phyloP scores from a whole-genome alignment of 2,113 vertebrate species.

The Brachionichthys hirsutus region DNA sequence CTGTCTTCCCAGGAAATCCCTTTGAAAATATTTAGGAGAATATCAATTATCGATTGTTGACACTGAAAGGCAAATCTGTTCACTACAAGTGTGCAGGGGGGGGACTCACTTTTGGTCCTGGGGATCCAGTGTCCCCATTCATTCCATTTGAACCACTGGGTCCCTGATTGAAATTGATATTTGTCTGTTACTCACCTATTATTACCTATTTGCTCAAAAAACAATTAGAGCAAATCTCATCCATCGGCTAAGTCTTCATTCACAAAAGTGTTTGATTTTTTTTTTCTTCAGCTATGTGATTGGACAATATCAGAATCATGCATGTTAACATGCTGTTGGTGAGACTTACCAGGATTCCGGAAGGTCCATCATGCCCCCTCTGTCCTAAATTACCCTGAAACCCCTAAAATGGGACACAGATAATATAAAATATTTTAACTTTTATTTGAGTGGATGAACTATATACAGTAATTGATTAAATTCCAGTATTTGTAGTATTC shows the following conservation, averaged over 20 bases:
- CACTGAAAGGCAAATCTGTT: background rate
- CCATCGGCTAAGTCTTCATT: no score
- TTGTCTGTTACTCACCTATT: background rate
- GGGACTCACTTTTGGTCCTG: slow-evolving; percentile 62
- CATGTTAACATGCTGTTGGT: background rate
- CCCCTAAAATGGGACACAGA: slow-evolving; percentile 60
- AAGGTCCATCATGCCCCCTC: slow-evolving; percentile 69
- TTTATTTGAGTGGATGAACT: background rate
- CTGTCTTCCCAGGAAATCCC: slow-evolving; percentile 72
- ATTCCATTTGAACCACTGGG: slow-evolving; percentile 58
- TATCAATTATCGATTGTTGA: background rate
- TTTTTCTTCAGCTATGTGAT: background rate
- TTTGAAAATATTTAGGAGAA: slow-evolving; percentile 32
- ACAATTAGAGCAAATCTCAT: no score
- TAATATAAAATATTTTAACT: background rate
- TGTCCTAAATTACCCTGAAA: slow-evolving; percentile 61
- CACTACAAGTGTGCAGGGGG: background rate
- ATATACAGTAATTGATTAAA: background rate
- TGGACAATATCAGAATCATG: background rate
- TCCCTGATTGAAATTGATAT: slow-evolving; percentile 59
- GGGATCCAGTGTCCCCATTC: slow-evolving; percentile 53
- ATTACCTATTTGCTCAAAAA: no score
- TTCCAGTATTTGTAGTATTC: background rate
- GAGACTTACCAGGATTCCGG: slow-evolving; percentile 63
- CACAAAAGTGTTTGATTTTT: no score